Conservation (phyloP, 1,140 invertebrate species). For the Drosophila novamexicana region DNA sequence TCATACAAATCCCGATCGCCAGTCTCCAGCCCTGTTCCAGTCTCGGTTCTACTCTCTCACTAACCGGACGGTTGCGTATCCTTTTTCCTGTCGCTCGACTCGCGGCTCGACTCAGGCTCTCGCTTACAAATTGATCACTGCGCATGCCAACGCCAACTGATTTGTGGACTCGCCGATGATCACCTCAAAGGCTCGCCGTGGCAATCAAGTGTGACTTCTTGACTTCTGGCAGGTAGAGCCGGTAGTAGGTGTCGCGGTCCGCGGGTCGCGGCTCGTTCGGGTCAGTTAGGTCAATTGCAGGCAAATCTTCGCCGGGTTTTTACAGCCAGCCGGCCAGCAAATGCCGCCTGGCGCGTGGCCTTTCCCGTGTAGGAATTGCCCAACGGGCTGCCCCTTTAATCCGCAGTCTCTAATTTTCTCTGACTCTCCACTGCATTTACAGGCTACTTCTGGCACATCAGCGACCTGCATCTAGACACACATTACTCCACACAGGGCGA, state of each 20-base stretch:
- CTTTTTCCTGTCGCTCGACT: slow-evolving; percentile 32
- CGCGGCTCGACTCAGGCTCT: slow-evolving; percentile 9
- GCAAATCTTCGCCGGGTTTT: slow-evolving; percentile 33
- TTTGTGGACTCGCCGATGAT: slow-evolving; percentile 6
- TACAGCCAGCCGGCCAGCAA: slow-evolving; percentile 53
- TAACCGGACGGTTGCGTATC: slow-evolving; percentile 25
- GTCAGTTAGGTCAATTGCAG: neutral
- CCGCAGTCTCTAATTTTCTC: slow-evolving; percentile 7
- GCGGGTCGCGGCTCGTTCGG: slow-evolving; percentile 12
- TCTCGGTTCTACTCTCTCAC: slow-evolving; percentile 3
- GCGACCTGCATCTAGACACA: slow-evolving; percentile 94
- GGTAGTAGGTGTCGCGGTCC: slow-evolving; percentile 5
- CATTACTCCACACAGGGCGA: slow-evolving; percentile 90
- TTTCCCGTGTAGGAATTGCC: slow-evolving; percentile 65
- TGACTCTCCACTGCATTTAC: slow-evolving; percentile 85
- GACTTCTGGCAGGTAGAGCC: slow-evolving; percentile 35
- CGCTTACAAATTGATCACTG: slow-evolving; percentile 39
- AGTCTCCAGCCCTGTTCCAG: neutral
- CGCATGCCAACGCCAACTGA: slow-evolving; percentile 69
- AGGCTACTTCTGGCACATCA: slow-evolving; percentile 97
- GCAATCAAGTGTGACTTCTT: slow-evolving; percentile 45
- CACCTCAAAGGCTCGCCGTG: slow-evolving; percentile 15
- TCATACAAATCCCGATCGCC: slow-evolving; percentile 18
- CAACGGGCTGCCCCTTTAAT: slow-evolving; percentile 39
- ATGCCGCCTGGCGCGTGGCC: slow-evolving; percentile 34